phyloP scores from a whole-genome alignment of 1,140 invertebrate genomes.

The Ganaspis sp. region DNA sequence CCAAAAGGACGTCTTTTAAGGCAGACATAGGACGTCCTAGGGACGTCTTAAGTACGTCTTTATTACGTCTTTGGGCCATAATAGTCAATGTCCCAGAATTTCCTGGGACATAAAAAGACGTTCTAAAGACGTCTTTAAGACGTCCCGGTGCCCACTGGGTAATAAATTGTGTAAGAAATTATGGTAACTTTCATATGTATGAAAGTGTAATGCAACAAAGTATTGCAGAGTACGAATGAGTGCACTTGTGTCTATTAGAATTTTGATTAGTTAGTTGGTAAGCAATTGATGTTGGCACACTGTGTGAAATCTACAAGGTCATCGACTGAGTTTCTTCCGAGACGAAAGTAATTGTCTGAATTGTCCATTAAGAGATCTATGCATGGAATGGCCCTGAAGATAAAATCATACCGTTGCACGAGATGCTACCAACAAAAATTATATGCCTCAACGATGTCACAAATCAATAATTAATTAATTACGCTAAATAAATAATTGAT shows the following conservation, averaged over 20 bases:
- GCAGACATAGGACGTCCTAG: too few relatives aligned
- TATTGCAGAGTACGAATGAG: not conserved
- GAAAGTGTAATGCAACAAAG: not conserved
- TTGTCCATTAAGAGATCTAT: conserved; percentile 6
- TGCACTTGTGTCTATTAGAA: not conserved
- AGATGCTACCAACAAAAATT: not conserved
- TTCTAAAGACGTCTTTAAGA: too few relatives aligned
- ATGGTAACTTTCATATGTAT: not conserved
- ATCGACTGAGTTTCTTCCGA: conserved; percentile 21
- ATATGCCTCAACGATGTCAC: not conserved
- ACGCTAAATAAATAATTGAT: not conserved
- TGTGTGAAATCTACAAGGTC: conserved; percentile 23
- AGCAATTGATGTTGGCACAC: conserved; percentile 28
- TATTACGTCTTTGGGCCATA: too few relatives aligned
- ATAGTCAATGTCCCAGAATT: too few relatives aligned
- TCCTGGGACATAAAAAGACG: too few relatives aligned
- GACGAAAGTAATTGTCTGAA: conserved; percentile 25
- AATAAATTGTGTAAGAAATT: not conserved
- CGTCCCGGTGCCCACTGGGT: too few relatives aligned
- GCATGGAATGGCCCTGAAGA: not conserved
- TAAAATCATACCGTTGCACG: not conserved
- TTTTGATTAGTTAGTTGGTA: conserved; percentile 20
- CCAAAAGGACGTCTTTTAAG: too few relatives aligned
- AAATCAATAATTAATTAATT: not conserved
- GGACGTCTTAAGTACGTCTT: too few relatives aligned